Conservation (phyloP, 2,888 invertebrate genomes). For the Pollenia griseotomentosa region DNA sequence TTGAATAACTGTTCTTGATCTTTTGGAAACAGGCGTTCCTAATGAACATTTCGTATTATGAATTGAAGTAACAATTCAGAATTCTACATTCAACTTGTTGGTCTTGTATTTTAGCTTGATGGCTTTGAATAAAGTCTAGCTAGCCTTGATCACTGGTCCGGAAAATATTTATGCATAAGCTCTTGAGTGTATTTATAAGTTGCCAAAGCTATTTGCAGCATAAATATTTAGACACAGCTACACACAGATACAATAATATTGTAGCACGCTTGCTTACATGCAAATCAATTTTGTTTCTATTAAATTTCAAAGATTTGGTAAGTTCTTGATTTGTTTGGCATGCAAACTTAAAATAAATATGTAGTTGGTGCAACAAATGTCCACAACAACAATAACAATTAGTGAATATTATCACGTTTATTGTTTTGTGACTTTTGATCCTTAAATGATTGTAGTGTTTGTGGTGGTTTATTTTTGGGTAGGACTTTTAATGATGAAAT, state of each 20-base stretch:
- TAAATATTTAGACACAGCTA: not conserved
- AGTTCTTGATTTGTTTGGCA: slow-evolving; percentile 4
- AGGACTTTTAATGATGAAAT: slow-evolving; percentile 55
- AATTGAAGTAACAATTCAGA: slow-evolving; percentile 36
- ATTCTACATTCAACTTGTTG: slow-evolving; percentile 43
- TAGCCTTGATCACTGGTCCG: slow-evolving; percentile 84
- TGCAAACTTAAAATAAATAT: not conserved
- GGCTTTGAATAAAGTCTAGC: slow-evolving; percentile 78
- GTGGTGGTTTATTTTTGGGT: slow-evolving; percentile 47
- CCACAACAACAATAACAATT: slow-evolving; percentile 58
- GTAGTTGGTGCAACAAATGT: slow-evolving; percentile 47
- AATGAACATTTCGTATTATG: slow-evolving; percentile 61
- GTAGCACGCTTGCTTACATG: slow-evolving; percentile 56
- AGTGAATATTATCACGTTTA: slow-evolving; percentile 71
- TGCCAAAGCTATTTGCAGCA: not conserved
- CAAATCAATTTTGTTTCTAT: slow-evolving; percentile 27
- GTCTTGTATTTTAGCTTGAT: slow-evolving; percentile 61
- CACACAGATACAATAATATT: slow-evolving; percentile 11
- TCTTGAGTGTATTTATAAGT: slow-evolving; percentile 74
- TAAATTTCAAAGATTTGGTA: slow-evolving; percentile 17
- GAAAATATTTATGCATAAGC: slow-evolving; percentile 80
- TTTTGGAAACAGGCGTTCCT: slow-evolving; percentile 45
- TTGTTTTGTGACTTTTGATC: slow-evolving; percentile 69
- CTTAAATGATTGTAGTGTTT: slow-evolving; percentile 37
- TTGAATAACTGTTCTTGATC: not conserved